Conservation (phyloP, 1,140 invertebrate genomes). For the Hylaeus anthracinus region DNA sequence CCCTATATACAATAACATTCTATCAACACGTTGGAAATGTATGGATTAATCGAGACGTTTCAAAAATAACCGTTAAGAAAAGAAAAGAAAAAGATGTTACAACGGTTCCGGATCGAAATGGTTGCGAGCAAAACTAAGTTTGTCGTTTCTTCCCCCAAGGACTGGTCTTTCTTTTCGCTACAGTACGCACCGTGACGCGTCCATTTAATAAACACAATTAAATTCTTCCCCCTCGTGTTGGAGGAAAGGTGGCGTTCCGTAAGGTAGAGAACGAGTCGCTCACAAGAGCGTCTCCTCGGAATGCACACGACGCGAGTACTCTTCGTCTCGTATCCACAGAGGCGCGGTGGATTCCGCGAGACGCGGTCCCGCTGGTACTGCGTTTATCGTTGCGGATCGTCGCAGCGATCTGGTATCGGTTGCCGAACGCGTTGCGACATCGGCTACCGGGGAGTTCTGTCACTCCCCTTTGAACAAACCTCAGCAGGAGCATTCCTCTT, state of each 20-base stretch:
- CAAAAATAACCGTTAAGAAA: too few relatives aligned
- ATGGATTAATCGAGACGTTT: too few relatives aligned
- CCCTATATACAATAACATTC: too few relatives aligned
- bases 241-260: background rate
- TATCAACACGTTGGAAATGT: too few relatives aligned
- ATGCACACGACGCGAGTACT: slow-evolving; percentile 48
- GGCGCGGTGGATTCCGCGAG: slow-evolving; percentile 56
- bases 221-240: slow-evolving; percentile 13
- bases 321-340: slow-evolving; percentile 47
- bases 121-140: too few relatives aligned
- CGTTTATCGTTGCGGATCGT: slow-evolving; percentile 68
- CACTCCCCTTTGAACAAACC: slow-evolving; percentile 69
- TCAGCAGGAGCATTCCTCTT: slow-evolving; percentile 76
- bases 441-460: slow-evolving; percentile 53
- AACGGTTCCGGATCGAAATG: too few relatives aligned
- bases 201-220: slow-evolving; percentile 37
- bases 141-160: too few relatives aligned
- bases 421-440: slow-evolving; percentile 18
- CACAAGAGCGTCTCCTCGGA: slow-evolving; percentile 69
- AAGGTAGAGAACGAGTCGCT: background rate
- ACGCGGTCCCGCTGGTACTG: slow-evolving; percentile 47
- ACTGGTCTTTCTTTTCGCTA: background rate
- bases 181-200: background rate
- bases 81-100: too few relatives aligned
- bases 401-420: slow-evolving; percentile 26